phyloP scores from a whole-genome alignment of 2,797 vertebrate genomes.

The Protonibea diacanthus region DNA sequence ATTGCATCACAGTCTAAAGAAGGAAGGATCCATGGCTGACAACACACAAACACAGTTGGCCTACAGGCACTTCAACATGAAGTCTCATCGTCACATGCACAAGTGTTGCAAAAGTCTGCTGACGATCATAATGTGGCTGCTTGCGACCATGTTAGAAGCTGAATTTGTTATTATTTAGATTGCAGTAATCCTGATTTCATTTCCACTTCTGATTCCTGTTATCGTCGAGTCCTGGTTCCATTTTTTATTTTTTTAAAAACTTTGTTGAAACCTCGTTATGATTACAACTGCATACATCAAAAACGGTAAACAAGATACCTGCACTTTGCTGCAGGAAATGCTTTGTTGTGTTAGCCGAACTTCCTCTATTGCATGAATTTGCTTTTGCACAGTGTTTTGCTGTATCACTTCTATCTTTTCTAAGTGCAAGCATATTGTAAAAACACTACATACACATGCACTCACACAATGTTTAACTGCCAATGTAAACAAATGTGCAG shows the following conservation, averaged over 20 bases:
- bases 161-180: background rate
- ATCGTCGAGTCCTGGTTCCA: background rate
- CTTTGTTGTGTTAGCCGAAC: background rate
- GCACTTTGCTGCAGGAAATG: background rate
- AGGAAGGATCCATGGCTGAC: slow-evolving; percentile 1
- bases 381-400: background rate
- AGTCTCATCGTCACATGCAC: background rate
- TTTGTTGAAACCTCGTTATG: background rate
- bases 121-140: background rate
- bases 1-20: slow-evolving; percentile 40
- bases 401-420: background rate
- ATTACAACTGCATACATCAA: background rate
- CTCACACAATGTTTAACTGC: background rate
- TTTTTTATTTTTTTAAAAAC: background rate
- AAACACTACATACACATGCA: background rate
- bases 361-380: background rate
- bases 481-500: background rate
- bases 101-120: background rate
- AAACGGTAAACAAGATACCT: background rate
- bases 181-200: background rate
- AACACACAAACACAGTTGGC: background rate
- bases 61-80: background rate
- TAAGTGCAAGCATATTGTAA: background rate
- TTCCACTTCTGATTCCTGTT: background rate
- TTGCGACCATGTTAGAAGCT: background rate